Conservation (phyloP, 2,113 vertebrate species). For the Nasalis larvatus region DNA sequence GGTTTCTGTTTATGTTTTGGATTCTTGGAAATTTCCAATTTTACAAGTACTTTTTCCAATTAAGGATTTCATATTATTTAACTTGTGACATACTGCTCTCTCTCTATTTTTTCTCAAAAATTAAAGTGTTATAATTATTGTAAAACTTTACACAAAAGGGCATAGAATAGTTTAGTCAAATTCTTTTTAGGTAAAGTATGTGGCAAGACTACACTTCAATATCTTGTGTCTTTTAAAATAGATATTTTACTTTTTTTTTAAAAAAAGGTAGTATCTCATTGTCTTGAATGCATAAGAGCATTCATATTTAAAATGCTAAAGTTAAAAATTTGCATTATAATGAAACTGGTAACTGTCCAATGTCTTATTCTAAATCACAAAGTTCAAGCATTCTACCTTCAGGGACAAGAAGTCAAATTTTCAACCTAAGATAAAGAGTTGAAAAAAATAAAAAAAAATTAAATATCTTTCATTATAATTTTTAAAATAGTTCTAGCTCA, state of each 20-base stretch:
- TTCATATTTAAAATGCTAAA: slow-evolving; percentile 67
- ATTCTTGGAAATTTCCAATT: slow-evolving; percentile 26
- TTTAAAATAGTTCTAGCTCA: slow-evolving; percentile 63
- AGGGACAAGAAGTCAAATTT: slow-evolving; percentile 57
- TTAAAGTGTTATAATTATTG: background rate
- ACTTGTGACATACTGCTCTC: background rate
- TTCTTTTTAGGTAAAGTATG: slow-evolving; percentile 21
- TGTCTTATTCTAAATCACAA: slow-evolving; percentile 41
- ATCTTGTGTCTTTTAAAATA: slow-evolving; percentile 26
- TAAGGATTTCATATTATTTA: background rate
- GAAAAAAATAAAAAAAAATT: slow-evolving; percentile 64
- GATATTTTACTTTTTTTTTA: background rate
- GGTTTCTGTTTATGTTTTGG: background rate
- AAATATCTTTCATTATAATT: slow-evolving; percentile 66
- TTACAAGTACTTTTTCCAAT: background rate
- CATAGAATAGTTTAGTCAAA: background rate
- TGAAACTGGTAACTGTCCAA: slow-evolving; percentile 50
- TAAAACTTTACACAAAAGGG: background rate
- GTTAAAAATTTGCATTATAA: slow-evolving; percentile 70
- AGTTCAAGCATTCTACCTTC: slow-evolving; percentile 68
- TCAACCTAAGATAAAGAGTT: slow-evolving; percentile 51
- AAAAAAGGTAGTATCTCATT: slow-evolving; percentile 17
- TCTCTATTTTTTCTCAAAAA: background rate
- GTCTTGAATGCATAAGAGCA: slow-evolving; percentile 2
- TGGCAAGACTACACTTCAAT: slow-evolving; percentile 5